phyloP scores from a whole-genome alignment of 2,113 vertebrate genomes.

The Tonatia bakeri region DNA sequence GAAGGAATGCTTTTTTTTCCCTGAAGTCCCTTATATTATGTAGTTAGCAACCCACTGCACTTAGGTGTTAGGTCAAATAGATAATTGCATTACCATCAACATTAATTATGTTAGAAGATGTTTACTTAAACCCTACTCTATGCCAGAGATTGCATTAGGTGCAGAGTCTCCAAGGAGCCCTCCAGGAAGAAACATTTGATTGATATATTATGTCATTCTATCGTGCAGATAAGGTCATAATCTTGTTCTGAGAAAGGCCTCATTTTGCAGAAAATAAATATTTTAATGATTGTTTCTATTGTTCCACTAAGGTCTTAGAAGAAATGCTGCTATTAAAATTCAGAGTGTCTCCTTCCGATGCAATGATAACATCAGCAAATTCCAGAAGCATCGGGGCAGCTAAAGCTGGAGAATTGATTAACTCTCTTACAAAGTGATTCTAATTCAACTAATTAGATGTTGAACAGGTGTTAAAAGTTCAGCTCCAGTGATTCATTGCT shows the following conservation, averaged over 20 bases:
- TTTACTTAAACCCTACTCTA: neutral
- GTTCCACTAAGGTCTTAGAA: constrained; percentile 54
- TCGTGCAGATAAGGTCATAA: neutral
- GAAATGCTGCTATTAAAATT: constrained; percentile 80
- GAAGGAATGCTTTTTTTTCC: neutral
- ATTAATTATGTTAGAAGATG: neutral
- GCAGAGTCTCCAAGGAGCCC: neutral
- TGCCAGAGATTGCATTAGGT: neutral
- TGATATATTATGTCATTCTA: neutral
- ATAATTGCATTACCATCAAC: neutral
- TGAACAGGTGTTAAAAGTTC: constrained; percentile 82
- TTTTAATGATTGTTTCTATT: neutral
- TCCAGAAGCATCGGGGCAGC: constrained; percentile 78
- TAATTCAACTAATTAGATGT: constrained; percentile 84
- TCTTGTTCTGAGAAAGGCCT: neutral
- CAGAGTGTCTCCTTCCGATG: constrained; percentile 73
- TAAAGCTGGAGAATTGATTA: constrained; percentile 81
- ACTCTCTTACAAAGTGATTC: constrained; percentile 77
- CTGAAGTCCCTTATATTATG: neutral
- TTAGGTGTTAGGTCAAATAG: neutral
- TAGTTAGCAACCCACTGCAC: neutral
- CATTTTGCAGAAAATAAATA: neutral
- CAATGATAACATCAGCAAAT: constrained; percentile 85
- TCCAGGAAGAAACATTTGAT: neutral
- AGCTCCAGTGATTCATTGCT: constrained; percentile 77